phyloP scores from a whole-genome alignment of 2,797 vertebrate species.

The Chloroceryle amazona region DNA sequence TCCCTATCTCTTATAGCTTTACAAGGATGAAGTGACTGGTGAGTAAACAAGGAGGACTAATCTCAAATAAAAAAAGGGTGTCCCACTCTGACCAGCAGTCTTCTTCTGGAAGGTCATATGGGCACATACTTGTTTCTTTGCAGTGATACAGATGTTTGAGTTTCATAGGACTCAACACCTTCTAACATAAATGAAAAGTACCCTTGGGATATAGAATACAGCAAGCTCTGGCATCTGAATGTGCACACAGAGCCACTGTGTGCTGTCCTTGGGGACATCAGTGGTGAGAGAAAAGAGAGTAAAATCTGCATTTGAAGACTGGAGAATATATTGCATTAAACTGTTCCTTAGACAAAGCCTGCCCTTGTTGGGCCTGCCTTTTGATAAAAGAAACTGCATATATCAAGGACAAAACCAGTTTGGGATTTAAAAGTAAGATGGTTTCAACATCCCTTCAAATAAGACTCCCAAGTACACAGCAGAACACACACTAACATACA shows the following conservation, averaged over 20 bases:
- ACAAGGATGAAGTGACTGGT: constrained; percentile 66
- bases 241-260: background rate
- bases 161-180: background rate
- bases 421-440: background rate
- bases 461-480: background rate
- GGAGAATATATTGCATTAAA: background rate
- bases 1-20: constrained; percentile 54
- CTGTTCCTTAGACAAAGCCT: background rate
- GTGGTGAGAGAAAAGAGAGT: background rate
- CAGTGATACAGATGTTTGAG: background rate
- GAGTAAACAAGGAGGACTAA: constrained; percentile 51
- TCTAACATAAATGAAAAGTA: background rate
- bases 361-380: background rate
- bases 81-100: background rate
- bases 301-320: background rate
- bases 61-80: background rate
- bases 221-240: background rate
- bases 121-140: background rate
- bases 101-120: constrained; percentile 40
- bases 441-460: background rate
- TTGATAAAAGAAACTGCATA: background rate
- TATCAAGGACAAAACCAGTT: background rate
- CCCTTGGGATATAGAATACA: background rate
- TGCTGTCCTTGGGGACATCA: background rate
- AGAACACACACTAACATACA: background rate